These are phyloP conservation scores for Phyllostomus hastatus DNA, from an alignment of 2,113 vertebrate genomes.

Conservation along the genomic window DNA sequence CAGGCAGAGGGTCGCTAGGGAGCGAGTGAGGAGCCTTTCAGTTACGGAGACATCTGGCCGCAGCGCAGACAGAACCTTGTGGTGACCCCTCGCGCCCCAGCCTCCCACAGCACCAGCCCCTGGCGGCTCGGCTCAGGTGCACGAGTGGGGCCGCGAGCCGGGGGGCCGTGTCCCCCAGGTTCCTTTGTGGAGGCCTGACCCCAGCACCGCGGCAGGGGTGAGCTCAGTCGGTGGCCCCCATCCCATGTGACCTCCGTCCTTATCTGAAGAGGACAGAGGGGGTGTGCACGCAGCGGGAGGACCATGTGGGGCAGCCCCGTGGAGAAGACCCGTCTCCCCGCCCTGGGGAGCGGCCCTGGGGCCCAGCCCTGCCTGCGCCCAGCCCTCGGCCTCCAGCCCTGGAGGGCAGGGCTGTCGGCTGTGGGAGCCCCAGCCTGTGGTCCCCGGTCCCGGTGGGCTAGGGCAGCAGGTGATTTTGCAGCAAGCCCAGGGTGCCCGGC, in stretches of 20 bases:
- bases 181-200: background rate
- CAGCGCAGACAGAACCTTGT: background rate
- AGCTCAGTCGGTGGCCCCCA: background rate
- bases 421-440: background rate
- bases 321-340: background rate
- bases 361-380: background rate
- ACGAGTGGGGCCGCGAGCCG: background rate
- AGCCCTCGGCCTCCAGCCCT: background rate
- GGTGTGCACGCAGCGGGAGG: too few species aligned
- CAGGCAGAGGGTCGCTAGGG: rapidly evolving
- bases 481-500: background rate
- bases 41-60: background rate
- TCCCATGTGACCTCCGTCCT: background rate
- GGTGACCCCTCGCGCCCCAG: rapidly evolving
- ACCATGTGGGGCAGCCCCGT: background rate
- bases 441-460: background rate
- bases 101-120: rapidly evolving
- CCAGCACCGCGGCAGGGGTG: background rate
- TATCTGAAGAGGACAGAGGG: background rate
- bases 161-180: background rate
- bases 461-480: background rate
- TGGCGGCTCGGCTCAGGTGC: too few species aligned
- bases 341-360: background rate
- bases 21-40: background rate
- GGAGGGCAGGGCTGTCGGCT: background rate